Conservation (phyloP, 2,888 invertebrate species). For the Rhabditoides inermis region DNA sequence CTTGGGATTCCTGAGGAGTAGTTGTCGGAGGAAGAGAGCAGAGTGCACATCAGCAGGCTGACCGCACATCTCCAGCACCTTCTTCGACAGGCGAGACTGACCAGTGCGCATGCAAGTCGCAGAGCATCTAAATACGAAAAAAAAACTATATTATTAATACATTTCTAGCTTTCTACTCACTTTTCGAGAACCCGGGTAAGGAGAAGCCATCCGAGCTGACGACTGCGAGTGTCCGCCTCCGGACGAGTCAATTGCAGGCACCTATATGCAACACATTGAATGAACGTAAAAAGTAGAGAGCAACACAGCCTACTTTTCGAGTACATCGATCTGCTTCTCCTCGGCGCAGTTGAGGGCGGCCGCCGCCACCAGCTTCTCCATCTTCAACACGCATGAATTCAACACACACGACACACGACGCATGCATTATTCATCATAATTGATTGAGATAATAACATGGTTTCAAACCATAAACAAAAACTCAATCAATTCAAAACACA, state of each 20-base stretch:
- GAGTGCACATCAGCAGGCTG: slow-evolving; percentile 11
- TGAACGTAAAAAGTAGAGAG: too few relatives aligned
- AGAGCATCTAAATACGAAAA: slow-evolving; percentile 10
- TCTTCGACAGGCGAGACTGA: slow-evolving; percentile 22
- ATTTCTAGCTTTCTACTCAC: slow-evolving; percentile 1
- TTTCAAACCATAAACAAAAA: slow-evolving; percentile 1
- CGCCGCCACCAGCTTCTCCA: too few relatives aligned
- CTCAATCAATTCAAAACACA: background rate
- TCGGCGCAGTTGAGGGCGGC: too few relatives aligned
- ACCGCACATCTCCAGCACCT: slow-evolving; percentile 15
- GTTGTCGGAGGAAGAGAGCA: slow-evolving; percentile 18
- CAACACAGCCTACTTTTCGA: too few relatives aligned
- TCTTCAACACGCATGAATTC: too few relatives aligned
- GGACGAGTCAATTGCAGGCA: slow-evolving; percentile 16
- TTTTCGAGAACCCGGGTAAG: slow-evolving; percentile 15
- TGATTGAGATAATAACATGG: background rate
- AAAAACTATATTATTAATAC: background rate
- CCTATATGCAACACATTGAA: too few relatives aligned
- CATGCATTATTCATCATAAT: background rate
- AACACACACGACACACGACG: too few relatives aligned
- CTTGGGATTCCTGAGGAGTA: slow-evolving; percentile 18
- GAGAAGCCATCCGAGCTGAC: slow-evolving; percentile 17
- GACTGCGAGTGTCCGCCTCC: slow-evolving; percentile 4
- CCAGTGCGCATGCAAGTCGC: slow-evolving; percentile 11
- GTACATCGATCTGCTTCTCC: too few relatives aligned